These are phyloP conservation scores for Odontophorus gujanensis DNA, from an alignment of 2,113 vertebrate genomes.

Conservation along the genomic window DNA sequence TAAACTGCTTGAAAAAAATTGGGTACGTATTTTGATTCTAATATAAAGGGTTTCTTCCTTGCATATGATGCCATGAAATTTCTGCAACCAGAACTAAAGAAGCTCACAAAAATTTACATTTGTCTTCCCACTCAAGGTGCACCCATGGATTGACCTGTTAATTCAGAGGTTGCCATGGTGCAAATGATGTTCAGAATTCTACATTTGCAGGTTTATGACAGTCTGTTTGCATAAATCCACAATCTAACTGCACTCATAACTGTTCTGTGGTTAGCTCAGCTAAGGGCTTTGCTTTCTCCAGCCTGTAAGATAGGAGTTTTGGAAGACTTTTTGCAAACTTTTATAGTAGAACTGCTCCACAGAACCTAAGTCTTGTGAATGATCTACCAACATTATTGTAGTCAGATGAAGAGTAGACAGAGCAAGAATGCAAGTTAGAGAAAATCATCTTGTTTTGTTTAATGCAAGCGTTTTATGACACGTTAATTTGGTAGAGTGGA, in stretches of 20 bases:
- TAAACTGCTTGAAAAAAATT: background rate
- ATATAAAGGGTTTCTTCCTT: background rate
- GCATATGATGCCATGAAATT: background rate
- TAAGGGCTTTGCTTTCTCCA: background rate
- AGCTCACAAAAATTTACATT: background rate
- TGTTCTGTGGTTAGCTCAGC: background rate
- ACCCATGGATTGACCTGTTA: background rate
- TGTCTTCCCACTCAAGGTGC: background rate
- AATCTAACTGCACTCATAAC: background rate
- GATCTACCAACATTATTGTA: background rate
- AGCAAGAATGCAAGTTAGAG: slow-evolving; percentile 24
- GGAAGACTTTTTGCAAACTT: background rate
- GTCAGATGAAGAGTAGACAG: background rate
- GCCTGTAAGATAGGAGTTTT: fast-evolving
- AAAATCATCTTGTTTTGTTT: slow-evolving; percentile 51
- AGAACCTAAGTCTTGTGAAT: background rate
- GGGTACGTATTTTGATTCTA: background rate
- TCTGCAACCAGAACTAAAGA: background rate
- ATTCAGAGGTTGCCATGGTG: background rate
- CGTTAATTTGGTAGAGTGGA: slow-evolving; percentile 49
- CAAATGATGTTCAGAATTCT: background rate
- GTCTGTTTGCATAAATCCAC: background rate
- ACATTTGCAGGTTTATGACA: background rate
- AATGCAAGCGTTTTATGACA: slow-evolving; percentile 35
- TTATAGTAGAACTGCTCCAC: background rate